Percentiles rank a stretch among this genome's conserved stretches.
These are phyloP conservation scores for Melierax canorus DNA, from an alignment of 2,113 vertebrate species.

Conservation along the genomic window DNA sequence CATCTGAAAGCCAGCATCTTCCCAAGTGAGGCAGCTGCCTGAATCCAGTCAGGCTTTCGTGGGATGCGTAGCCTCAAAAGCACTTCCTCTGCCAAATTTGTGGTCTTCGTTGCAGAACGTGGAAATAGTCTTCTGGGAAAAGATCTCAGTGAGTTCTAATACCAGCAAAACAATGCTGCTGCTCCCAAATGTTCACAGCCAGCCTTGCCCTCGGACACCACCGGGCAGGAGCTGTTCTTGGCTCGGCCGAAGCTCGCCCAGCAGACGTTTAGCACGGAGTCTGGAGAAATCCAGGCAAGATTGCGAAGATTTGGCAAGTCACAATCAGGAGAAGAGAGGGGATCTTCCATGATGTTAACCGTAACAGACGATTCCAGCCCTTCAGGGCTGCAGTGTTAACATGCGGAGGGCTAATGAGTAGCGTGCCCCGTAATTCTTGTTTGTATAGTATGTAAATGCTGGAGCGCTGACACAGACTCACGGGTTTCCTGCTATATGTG, in stretches of 20 bases:
- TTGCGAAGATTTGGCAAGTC: background rate
- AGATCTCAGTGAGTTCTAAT: background rate
- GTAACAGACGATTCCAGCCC: background rate
- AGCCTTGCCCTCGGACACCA: background rate
- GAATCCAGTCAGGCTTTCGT: background rate
- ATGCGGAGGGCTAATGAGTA: background rate
- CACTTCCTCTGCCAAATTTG: background rate
- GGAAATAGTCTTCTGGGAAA: background rate
- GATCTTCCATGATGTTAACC: background rate
- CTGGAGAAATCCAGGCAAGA: background rate
- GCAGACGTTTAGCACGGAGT: background rate
- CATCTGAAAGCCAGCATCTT: background rate
- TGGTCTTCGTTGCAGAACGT: background rate
- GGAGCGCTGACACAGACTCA: rapidly evolving
- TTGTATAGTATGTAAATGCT: background rate
- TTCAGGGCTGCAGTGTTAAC: background rate
- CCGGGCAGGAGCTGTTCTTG: background rate
- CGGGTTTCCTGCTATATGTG: background rate
- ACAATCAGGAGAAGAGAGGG: background rate
- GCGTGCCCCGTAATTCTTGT: rapidly evolving
- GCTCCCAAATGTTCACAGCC: background rate
- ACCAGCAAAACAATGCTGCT: background rate
- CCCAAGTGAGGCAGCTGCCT: background rate
- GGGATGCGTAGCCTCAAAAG: background rate
- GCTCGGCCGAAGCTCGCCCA: background rate